Conservation (phyloP, 37 sponge, comb jelly and placozoan genomes). For the Chondrosia reniformis region DNA sequence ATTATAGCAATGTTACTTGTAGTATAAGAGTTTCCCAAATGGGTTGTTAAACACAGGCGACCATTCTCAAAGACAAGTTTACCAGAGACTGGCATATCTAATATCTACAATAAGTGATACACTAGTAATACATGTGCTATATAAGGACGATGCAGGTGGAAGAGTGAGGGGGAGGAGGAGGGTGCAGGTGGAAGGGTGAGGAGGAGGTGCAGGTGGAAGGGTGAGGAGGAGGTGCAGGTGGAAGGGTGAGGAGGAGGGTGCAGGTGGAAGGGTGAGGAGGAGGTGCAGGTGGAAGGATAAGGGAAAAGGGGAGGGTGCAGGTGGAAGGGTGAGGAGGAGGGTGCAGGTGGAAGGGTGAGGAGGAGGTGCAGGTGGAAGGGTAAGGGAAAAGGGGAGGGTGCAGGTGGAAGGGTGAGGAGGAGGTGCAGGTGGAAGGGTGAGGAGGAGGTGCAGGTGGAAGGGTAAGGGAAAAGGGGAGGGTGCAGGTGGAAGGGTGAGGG, state of each 20-base stretch:
- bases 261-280: not conserved
- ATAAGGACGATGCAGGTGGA: not conserved
- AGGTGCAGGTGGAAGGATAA: no score
- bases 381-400: no score
- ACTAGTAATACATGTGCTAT: no score
- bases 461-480: no score
- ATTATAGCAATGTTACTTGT: constrained; percentile 54
- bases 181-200: not conserved
- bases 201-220: not conserved
- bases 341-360: no score
- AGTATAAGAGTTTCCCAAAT: constrained; percentile 30
- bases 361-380: no score
- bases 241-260: not conserved
- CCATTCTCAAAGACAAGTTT: constrained; percentile 21
- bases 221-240: not conserved
- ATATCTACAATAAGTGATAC: not conserved
- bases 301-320: no score
- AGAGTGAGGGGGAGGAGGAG: not conserved
- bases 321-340: no score
- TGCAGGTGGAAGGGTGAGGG: no score
- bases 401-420: no score
- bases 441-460: no score
- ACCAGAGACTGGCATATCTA: constrained; percentile 6
- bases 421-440: no score
- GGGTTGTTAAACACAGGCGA: constrained; percentile 21